phyloP scores from a whole-genome alignment of 2,797 vertebrate species.

The Thunnus albacares region DNA sequence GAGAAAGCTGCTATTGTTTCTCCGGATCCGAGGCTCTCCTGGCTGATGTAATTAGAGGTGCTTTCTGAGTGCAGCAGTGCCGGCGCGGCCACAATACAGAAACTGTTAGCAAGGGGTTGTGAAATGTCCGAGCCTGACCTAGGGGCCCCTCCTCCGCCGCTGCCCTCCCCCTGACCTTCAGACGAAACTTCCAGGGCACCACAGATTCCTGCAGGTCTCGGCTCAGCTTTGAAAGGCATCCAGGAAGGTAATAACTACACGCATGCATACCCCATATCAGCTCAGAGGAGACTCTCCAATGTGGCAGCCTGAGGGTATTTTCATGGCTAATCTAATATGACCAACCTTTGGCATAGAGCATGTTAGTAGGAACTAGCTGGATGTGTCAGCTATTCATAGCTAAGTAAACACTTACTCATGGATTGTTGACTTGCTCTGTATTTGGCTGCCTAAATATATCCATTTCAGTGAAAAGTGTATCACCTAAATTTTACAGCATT shows the following conservation, averaged over 20 bases:
- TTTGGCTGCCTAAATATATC: slow-evolving; percentile 16
- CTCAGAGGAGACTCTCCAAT: slow-evolving; percentile 33
- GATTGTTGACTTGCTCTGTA: slow-evolving; percentile 18
- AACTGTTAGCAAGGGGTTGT: slow-evolving; percentile 53
- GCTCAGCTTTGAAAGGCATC: slow-evolving; percentile 55
- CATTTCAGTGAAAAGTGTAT: not conserved
- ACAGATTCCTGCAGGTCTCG: slow-evolving; percentile 41
- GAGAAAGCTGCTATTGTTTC: slow-evolving; percentile 51
- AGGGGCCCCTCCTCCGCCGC: slow-evolving; percentile 34
- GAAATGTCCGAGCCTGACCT: slow-evolving; percentile 61
- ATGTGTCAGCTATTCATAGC: slow-evolving; percentile 33
- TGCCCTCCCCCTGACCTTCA: slow-evolving; percentile 63
- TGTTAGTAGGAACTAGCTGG: slow-evolving; percentile 8
- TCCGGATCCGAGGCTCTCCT: slow-evolving; percentile 18
- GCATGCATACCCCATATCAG: slow-evolving; percentile 63
- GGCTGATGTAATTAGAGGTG: slow-evolving; percentile 53
- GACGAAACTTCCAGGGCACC: slow-evolving; percentile 38
- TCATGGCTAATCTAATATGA: slow-evolving; percentile 38
- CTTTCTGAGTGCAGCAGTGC: slow-evolving; percentile 35
- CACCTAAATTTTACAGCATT: slow-evolving; percentile 5
- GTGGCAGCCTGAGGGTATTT: slow-evolving; percentile 30
- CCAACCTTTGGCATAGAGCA: slow-evolving; percentile 7
- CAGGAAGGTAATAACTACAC: slow-evolving; percentile 62
- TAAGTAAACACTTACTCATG: slow-evolving; percentile 22
- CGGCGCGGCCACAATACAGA: slow-evolving; percentile 50